Percentiles rank a stretch among this genome's conserved stretches.
Conservation (phyloP, 2,113 vertebrate species). For the Acanthisitta chloris region DNA sequence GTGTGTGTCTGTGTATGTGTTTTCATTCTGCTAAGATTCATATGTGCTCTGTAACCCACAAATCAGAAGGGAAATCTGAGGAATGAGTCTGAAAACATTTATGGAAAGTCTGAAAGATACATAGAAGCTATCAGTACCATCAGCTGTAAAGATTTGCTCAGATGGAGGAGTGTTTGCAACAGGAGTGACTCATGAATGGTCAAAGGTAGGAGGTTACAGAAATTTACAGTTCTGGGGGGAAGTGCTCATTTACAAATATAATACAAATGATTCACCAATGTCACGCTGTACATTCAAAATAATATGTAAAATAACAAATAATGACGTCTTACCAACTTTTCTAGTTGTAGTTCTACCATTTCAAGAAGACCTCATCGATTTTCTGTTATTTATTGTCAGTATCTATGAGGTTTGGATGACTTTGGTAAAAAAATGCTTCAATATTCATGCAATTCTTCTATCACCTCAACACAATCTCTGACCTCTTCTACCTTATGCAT, state of each 20-base stretch:
- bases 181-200: not conserved
- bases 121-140: not conserved
- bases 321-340: not conserved
- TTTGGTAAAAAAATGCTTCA: not conserved
- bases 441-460: not conserved
- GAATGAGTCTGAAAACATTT: not conserved
- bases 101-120: not conserved
- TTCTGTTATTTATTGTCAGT: not conserved
- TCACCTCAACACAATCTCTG: not conserved
- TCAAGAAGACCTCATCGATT: not conserved
- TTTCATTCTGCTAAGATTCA: not conserved
- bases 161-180: fast-evolving
- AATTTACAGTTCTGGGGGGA: fast-evolving
- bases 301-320: not conserved
- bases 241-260: not conserved
- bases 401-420: not conserved
- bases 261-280: not conserved
- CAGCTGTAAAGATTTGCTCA: not conserved
- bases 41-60: not conserved
- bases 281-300: not conserved
- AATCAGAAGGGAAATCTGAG: not conserved
- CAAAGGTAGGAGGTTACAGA: not conserved
- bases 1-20: not conserved
- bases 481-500: not conserved
- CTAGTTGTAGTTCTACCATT: not conserved